phyloP scores from a whole-genome alignment of 2,888 invertebrate genomes.

The Alloscopus bannaensis region DNA sequence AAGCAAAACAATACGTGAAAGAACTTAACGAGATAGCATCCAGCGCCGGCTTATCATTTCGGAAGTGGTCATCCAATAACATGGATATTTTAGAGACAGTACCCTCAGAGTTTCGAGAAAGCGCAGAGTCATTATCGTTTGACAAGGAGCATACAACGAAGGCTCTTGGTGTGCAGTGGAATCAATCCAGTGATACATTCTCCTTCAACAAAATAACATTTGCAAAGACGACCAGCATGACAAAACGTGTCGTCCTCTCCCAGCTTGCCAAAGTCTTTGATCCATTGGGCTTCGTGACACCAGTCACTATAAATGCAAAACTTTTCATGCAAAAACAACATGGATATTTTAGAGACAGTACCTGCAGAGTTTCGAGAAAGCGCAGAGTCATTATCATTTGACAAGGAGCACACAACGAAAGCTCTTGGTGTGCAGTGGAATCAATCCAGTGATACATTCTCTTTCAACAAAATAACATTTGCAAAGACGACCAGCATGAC shows the following conservation, averaged over 20 bases:
- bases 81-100: constrained; percentile 25
- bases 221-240: background rate
- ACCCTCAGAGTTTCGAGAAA: constrained; percentile 36
- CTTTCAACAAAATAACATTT: background rate
- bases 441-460: constrained; percentile 14
- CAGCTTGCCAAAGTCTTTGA: constrained; percentile 39
- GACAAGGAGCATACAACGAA: constrained; percentile 32
- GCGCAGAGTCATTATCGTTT: background rate
- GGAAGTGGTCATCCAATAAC: constrained; percentile 57
- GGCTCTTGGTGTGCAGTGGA: constrained; percentile 55
- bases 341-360: constrained; percentile 27
- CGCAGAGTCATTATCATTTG: background rate
- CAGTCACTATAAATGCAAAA: constrained; percentile 33
- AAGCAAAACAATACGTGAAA: constrained; percentile 16
- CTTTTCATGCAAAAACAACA: constrained; percentile 40
- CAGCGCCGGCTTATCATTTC: constrained; percentile 36
- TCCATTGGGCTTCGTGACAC: constrained; percentile 39
- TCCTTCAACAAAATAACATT: background rate
- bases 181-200: constrained; percentile 19
- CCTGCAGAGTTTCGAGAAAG: constrained; percentile 39
- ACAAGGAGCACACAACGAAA: constrained; percentile 27
- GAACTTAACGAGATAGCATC: no score
- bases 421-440: constrained; percentile 56
- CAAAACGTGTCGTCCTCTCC: constrained; percentile 30
- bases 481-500: background rate